Percentiles rank a stretch among this genome's conserved stretches.
phyloP scores from a whole-genome alignment of 2,888 invertebrate species.

The Pachymerium ferrugineum region DNA sequence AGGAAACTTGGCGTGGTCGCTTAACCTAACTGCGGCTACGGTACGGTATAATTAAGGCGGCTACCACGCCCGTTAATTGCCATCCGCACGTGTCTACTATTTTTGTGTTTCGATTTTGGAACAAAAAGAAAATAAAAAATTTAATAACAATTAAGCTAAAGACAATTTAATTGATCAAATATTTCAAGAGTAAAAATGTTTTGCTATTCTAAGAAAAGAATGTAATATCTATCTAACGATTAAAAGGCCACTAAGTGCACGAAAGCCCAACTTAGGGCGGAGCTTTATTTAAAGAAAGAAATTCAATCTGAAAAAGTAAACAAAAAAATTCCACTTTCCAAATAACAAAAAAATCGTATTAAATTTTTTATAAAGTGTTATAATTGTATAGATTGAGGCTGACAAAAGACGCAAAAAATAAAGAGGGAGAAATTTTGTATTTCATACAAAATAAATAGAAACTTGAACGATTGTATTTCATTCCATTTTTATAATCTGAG shows the following conservation, averaged over 20 bases:
- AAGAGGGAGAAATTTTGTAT: too few species aligned
- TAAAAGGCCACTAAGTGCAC: not conserved
- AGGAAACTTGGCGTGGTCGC: not conserved
- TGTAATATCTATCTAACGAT: not conserved
- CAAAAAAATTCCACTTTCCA: too few species aligned
- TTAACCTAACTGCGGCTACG: not conserved
- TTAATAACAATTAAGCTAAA: too few species aligned
- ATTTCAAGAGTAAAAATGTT: not conserved
- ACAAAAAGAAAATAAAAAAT: too few species aligned
- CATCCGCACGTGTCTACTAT: too few species aligned
- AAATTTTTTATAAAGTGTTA: too few species aligned
- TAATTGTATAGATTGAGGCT: too few species aligned
- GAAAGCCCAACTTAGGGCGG: constrained; percentile 25
- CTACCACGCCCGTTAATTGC: constrained; percentile 1
- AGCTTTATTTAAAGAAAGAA: not conserved
- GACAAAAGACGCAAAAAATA: too few species aligned
- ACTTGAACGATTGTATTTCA: not conserved
- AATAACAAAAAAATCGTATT: not conserved
- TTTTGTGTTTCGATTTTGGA: too few species aligned
- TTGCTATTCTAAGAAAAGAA: not conserved
- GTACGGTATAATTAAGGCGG: constrained; percentile 5
- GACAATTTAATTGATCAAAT: not conserved
- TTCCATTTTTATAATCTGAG: not conserved
- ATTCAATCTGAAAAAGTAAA: not conserved
- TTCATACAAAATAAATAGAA: not conserved